Percentiles rank a stretch among this genome's conserved stretches.
These are phyloP conservation scores for Antitype chi DNA, from an alignment of 2,888 invertebrate genomes.

Conservation along the genomic window DNA sequence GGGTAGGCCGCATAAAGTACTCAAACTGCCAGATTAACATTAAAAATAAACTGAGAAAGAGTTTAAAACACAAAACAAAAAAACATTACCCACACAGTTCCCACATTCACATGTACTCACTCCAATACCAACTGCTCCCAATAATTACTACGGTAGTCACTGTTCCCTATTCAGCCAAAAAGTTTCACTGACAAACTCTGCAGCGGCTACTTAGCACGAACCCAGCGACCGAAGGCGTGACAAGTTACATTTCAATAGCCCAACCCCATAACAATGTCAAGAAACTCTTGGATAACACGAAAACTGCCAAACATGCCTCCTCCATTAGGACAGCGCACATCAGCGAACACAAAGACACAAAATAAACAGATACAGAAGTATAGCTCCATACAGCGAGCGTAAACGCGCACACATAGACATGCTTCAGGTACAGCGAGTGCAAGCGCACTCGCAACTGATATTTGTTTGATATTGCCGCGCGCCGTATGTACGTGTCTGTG, in stretches of 20 bases:
- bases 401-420: too few species aligned
- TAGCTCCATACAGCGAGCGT: neutral
- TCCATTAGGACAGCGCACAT: slow-evolving; percentile 68
- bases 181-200: too few species aligned
- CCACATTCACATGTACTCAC: too few species aligned
- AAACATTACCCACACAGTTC: too few species aligned
- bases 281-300: slow-evolving; percentile 9
- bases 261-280: slow-evolving; percentile 7
- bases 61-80: too few species aligned
- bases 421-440: neutral
- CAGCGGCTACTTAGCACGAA: neutral
- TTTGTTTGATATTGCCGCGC: too few species aligned
- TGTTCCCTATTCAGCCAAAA: neutral
- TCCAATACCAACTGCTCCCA: neutral
- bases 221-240: neutral
- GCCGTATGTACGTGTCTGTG: neutral
- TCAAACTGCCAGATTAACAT: too few species aligned
- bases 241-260: slow-evolving; percentile 22
- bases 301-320: slow-evolving; percentile 65
- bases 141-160: neutral
- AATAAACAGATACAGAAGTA: slow-evolving; percentile 6
- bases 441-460: too few species aligned
- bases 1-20: too few species aligned
- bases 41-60: too few species aligned
- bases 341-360: slow-evolving; percentile 14